phyloP scores from a whole-genome alignment of 2,797 vertebrate species.

The Chiloscyllium punctatum region DNA sequence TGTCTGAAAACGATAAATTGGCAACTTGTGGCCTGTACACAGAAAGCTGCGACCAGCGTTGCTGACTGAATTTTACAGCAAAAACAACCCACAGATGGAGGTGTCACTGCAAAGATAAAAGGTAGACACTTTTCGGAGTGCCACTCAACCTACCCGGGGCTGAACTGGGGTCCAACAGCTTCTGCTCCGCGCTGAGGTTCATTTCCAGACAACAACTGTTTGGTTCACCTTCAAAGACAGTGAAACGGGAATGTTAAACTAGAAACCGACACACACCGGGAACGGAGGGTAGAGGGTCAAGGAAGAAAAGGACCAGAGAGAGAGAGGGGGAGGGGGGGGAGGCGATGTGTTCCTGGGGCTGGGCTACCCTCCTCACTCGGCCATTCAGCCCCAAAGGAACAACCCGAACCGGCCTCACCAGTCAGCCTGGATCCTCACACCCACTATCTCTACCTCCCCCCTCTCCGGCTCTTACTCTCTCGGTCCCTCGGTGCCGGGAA shows the following conservation, averaged over 20 bases:
- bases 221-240: not conserved
- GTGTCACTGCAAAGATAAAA: not conserved
- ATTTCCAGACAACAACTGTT: not conserved
- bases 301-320: no score
- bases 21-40: no score
- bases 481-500: no score
- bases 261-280: not conserved
- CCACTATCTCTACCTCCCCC: no score
- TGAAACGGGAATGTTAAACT: not conserved
- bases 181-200: not conserved
- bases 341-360: no score
- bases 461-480: no score
- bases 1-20: not conserved
- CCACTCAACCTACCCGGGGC: not conserved
- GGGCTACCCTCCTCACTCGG: no score
- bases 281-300: no score
- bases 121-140: not conserved
- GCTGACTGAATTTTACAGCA: not conserved
- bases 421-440: no score
- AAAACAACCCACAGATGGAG: not conserved
- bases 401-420: no score
- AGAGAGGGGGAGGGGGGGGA: no score
- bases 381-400: no score
- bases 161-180: not conserved
- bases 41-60: not conserved